Evolutionary conservation across 2,113 vertebrate species (phyloP).

Genomic region (Semnornis frantzii): DNA sequence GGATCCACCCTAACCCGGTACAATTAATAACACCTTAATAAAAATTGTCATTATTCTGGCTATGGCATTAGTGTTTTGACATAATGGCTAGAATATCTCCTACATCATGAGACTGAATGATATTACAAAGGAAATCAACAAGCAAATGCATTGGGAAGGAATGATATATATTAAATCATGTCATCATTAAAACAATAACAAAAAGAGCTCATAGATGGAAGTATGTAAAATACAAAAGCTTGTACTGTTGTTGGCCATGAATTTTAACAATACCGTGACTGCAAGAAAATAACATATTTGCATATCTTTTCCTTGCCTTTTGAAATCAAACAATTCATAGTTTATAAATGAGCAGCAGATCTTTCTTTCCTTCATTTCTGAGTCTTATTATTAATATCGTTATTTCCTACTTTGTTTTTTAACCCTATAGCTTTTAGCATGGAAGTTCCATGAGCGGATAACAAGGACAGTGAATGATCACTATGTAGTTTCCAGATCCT

Average conservation of each 20-base stretch:
- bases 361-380: neutral
- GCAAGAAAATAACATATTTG: neutral
- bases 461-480: neutral
- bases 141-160: neutral
- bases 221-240: neutral
- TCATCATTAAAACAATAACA: conserved; percentile 2
- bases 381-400: neutral
- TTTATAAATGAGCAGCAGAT: neutral
- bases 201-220: neutral
- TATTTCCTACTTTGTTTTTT: neutral
- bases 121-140: conserved; percentile 11
- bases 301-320: neutral
- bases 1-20: too few species aligned
- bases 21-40: conserved; percentile 25
- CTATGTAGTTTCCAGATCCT: neutral
- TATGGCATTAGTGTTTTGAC: conserved; percentile 1
- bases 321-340: neutral
- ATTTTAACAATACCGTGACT: neutral
- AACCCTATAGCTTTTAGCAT: neutral
- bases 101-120: neutral
- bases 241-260: neutral
- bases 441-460: neutral
- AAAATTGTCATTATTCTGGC: conserved; percentile 23
- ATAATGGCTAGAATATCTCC: conserved; percentile 7
- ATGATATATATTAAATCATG: neutral